A percentile compares a stretch with the other conserved stretches of the same genome.
phyloP scores from a whole-genome alignment of 2,888 invertebrate genomes.

The Atrina japonica region DNA sequence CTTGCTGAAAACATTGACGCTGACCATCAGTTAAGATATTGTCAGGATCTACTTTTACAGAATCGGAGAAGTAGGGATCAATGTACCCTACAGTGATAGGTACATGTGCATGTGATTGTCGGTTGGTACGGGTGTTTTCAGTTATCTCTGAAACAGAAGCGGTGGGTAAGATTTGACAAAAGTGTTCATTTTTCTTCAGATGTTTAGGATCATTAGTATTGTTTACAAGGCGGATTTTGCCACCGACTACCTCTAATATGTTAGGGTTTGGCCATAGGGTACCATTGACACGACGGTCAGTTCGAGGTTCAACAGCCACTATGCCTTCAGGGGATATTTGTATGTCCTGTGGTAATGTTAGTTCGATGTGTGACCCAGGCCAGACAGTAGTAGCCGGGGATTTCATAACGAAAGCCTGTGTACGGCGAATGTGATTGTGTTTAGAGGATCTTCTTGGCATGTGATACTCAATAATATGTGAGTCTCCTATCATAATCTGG shows the following conservation, averaged over 20 bases:
- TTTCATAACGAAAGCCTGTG: slow-evolving; percentile 30
- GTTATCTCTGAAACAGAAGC: background rate
- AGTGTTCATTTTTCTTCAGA: slow-evolving; percentile 27
- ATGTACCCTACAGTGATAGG: too few species aligned
- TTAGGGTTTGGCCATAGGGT: too few species aligned
- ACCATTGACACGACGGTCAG: background rate
- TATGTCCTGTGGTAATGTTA: slow-evolving; percentile 22
- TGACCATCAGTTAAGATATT: background rate
- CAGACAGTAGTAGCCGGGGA: slow-evolving; percentile 21
- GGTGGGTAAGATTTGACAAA: slow-evolving; percentile 9
- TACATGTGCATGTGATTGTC: slow-evolving; percentile 36
- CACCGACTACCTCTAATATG: slow-evolving; percentile 26
- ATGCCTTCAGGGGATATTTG: slow-evolving; percentile 13
- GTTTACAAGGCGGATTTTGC: slow-evolving; percentile 23
- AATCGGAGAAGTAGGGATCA: background rate
- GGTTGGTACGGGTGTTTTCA: slow-evolving; percentile 42
- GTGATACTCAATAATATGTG: slow-evolving; percentile 12
- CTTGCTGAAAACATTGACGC: background rate
- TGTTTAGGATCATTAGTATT: slow-evolving; percentile 34
- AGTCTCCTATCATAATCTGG: slow-evolving; percentile 31
- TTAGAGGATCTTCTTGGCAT: background rate
- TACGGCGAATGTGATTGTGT: slow-evolving; percentile 15
- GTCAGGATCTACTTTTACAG: background rate
- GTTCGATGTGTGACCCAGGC: slow-evolving; percentile 35
- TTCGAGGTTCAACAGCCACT: slow-evolving; percentile 19